Evolutionary conservation across 2,113 vertebrate genomes (phyloP).

Genomic region (Verasper variegatus): DNA sequence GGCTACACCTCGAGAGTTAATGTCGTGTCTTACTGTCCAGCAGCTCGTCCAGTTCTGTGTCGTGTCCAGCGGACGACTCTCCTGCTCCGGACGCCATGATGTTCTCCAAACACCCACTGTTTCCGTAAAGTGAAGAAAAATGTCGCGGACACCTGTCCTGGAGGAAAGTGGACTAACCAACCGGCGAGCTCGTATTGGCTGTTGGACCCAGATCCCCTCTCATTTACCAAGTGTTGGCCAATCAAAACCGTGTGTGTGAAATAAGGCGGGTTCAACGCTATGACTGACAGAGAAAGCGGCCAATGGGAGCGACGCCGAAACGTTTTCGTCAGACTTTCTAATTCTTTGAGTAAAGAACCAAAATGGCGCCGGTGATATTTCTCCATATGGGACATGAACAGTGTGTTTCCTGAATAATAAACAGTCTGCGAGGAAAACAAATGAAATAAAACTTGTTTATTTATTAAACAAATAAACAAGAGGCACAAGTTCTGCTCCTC

Average conservation of each 20-base stretch:
- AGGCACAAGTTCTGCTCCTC: too few species aligned
- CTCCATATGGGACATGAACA: background rate
- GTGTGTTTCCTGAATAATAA: too few species aligned
- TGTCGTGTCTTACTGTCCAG: constrained; percentile 80
- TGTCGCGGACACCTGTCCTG: background rate
- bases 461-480: too few species aligned
- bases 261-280: background rate
- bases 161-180: background rate
- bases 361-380: background rate
- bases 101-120: constrained; percentile 33
- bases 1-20: too few species aligned
- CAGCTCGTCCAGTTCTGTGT: constrained; percentile 82
- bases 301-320: background rate
- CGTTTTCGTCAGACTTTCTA: background rate
- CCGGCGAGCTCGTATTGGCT: background rate
- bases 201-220: background rate
- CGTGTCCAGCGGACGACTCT: constrained; percentile 57
- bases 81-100: constrained; percentile 79
- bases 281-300: background rate
- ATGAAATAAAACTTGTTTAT: too few species aligned
- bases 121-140: constrained; percentile 63
- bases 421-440: too few species aligned
- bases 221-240: background rate
- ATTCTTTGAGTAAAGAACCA: background rate
- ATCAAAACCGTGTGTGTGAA: background rate